phyloP scores from a whole-genome alignment of 2,113 vertebrate species.

The Bubo blakistoni region DNA sequence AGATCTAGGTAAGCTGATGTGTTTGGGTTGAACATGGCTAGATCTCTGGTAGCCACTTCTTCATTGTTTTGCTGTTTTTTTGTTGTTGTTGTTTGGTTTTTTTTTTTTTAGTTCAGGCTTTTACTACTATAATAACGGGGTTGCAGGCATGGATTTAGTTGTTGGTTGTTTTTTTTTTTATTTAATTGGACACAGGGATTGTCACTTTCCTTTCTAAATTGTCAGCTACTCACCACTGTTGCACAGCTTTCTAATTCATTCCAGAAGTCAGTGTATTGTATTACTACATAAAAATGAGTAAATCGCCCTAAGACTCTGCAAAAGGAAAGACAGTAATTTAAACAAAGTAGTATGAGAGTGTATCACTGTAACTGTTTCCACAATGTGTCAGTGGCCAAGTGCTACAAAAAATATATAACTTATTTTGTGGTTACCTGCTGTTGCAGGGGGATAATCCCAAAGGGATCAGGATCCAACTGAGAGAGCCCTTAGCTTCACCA shows the following conservation, averaged over 20 bases:
- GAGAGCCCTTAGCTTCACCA: neutral
- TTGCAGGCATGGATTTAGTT: neutral
- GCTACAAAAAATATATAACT: neutral
- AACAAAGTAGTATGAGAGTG: neutral
- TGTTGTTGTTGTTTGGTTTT: neutral
- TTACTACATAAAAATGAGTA: neutral
- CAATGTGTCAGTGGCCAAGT: neutral
- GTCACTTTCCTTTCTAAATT: neutral
- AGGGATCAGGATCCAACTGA: neutral
- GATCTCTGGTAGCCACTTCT: neutral
- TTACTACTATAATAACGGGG: neutral
- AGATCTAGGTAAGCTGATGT: neutral
- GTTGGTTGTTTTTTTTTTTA: neutral
- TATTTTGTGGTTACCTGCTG: neutral
- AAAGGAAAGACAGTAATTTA: neutral
- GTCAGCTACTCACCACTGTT: neutral
- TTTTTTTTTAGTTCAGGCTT: neutral
- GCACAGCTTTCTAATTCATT: neutral
- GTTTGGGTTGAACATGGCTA: neutral
- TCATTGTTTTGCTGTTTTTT: neutral
- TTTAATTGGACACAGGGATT: neutral
- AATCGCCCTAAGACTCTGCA: neutral
- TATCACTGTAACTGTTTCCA: neutral
- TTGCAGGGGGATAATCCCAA: neutral
- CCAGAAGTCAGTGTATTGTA: neutral